Base-by-base conservation (phyloP, 2,113 vertebrate genomes). In the Dromas ardeola region DNA sequence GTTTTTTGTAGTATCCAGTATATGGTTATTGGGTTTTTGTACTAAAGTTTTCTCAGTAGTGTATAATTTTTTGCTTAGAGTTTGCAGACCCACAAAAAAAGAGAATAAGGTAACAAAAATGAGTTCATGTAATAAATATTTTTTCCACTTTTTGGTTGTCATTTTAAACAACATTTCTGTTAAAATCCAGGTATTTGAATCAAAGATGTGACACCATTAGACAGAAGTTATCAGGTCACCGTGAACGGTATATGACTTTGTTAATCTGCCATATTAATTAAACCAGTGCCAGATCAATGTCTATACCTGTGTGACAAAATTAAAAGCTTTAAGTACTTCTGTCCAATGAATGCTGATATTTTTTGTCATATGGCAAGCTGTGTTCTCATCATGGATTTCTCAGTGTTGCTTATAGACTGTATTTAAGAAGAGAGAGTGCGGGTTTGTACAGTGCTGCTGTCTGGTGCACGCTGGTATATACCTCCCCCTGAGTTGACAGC, bases 401-500 rank as follows among this genome's bases (percentile, higher is more conserved):
- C 81, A 13, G 55, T 43, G 74, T 59, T 88, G 67, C 70, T 94
- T 66, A 10, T 21, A 63, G 81, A 38, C 25, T n/a, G 86, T 95
- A 53, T 83, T 96, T 92, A 73, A 88, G 74, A 65, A 81, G 76
- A 90, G 77, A 70, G 73, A 82, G 67, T 36, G 84, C 36, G 65
- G 82, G 77, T 98, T 95, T 93, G 79, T 90, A 73, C 78, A 93
- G 32, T 76, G 93, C 92, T 91, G 92, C 95, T 96, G 96, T 91
- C 93, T 96, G 94, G 84, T 97, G 81, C 88, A 84, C 86, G 92
- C 83, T 36, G 65, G 94, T 95, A 55, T 89, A 25, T 93, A 47
- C 98, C 96, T 96, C 98, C 97, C 97, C 95, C 93, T 72, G 98
- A 97, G 98, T 0, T 89, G 94, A 91, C 98, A 98, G 97, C 97